phyloP scores from a whole-genome alignment of 2,113 vertebrate species.

The Acanthisitta chloris region DNA sequence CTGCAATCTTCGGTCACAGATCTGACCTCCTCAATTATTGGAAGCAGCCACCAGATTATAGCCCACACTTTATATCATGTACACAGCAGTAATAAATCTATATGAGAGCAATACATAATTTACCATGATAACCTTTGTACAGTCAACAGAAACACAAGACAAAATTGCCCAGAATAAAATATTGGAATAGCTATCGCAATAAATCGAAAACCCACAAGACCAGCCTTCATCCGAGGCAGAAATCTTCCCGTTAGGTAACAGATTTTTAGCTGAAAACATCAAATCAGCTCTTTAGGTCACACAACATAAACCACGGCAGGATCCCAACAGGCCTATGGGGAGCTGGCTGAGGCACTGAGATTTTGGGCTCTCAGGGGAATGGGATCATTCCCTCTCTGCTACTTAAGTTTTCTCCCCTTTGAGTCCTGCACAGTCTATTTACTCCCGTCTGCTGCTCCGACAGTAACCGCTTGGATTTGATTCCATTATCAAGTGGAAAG shows the following conservation, averaged over 20 bases:
- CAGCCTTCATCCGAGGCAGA: background rate
- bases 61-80: background rate
- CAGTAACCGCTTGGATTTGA: background rate
- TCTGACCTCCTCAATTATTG: slow-evolving; percentile 40
- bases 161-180: background rate
- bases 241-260: background rate
- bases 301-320: fast-evolving
- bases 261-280: background rate
- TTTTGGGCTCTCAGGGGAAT: background rate
- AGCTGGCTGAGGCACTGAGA: background rate
- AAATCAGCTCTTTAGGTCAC: background rate
- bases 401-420: background rate
- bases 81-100: background rate
- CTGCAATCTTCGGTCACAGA: slow-evolving; percentile 15
- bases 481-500: background rate
- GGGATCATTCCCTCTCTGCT: background rate
- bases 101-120: background rate
- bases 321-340: background rate
- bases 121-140: background rate
- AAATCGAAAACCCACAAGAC: background rate
- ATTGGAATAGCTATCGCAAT: background rate
- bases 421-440: background rate
- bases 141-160: background rate
- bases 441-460: background rate
- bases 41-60: slow-evolving; percentile 5